Percentiles rank a stretch among this genome's conserved stretches.
Evolutionary conservation across 2,113 vertebrate genomes (phyloP).

Genomic region (Labeo rohita): DNA sequence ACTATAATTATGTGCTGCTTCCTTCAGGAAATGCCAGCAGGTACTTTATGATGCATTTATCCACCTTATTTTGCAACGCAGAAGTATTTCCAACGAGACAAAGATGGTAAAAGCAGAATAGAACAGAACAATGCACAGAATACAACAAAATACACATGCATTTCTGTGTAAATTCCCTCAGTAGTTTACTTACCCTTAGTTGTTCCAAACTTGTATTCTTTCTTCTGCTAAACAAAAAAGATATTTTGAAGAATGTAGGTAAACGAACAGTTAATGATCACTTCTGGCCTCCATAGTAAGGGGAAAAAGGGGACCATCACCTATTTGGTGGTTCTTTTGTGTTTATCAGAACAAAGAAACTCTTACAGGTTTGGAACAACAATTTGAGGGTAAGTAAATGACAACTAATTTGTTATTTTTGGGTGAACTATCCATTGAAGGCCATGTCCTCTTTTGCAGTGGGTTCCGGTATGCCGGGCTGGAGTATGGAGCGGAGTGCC

Average conservation of each 20-base stretch:
- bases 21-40: neutral
- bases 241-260: neutral
- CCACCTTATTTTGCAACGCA: neutral
- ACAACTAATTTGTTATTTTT: neutral
- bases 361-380: too few relatives aligned
- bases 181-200: neutral
- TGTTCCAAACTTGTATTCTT: neutral
- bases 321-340: neutral
- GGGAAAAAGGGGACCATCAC: too few relatives aligned
- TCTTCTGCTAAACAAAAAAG: neutral
- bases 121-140: neutral
- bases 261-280: neutral
- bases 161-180: neutral
- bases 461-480: conserved; percentile 82
- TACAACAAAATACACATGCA: neutral
- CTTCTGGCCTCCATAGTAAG: neutral
- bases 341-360: neutral
- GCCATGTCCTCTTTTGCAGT: conserved; percentile 65
- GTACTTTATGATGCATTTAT: neutral
- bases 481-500: conserved; percentile 84
- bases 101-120: neutral
- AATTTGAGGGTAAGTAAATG: neutral
- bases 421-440: conserved; percentile 69
- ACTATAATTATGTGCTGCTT: neutral
- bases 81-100: neutral